These are phyloP conservation scores for Athalia circularis DNA, from an alignment of 2,888 invertebrate species.

Conservation along the genomic window DNA sequence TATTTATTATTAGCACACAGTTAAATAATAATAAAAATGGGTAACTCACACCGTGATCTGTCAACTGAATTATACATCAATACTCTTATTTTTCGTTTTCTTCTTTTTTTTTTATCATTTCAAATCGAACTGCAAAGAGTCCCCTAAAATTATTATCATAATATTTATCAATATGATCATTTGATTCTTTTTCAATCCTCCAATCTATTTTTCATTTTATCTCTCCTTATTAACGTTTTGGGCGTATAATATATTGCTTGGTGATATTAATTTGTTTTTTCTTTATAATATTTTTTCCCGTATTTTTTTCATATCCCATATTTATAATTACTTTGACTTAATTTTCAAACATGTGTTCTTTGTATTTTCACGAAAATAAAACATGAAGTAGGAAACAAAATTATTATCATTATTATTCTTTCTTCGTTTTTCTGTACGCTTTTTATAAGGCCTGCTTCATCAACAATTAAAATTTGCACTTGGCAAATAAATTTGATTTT, in stretches of 20 bases:
- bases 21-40: slow-evolving; percentile 37
- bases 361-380: slow-evolving; percentile 1
- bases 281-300: too few species aligned
- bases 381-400: slow-evolving; percentile 3
- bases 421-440: not conserved
- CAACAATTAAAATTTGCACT: slow-evolving; percentile 31
- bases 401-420: not conserved
- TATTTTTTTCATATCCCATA: not conserved
- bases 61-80: not conserved
- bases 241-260: slow-evolving; percentile 5
- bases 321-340: slow-evolving; percentile 23
- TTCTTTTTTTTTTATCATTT: not conserved
- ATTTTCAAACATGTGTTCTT: not conserved
- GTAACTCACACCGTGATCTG: slow-evolving; percentile 39
- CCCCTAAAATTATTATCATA: too few species aligned
- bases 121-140: not conserved
- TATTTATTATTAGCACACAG: slow-evolving; percentile 33
- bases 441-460: slow-evolving; percentile 28
- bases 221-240: not conserved
- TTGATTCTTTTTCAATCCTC: too few species aligned
- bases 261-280: not conserved
- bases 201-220: too few species aligned
- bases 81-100: not conserved
- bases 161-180: too few species aligned
- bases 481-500: slow-evolving; percentile 29